Evolutionary conservation across 30 jellyfish, hydroid and myxozoan species (phyloP).

Genomic region (Clytia hemisphaerica): DNA sequence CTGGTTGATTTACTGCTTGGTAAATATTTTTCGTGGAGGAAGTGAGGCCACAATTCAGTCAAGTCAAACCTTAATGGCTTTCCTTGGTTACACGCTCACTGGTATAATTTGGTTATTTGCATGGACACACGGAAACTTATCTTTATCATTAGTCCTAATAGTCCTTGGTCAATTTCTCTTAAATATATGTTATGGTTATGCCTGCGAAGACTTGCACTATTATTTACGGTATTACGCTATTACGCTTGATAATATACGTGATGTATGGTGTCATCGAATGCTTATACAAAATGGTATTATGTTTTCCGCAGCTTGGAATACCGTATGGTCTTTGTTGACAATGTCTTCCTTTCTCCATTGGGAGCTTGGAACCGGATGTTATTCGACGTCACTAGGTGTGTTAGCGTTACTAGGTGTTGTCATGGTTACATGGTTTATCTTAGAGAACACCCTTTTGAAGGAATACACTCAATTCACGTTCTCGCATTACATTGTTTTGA

Average conservation of each 20-base stretch:
- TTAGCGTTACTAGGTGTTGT: slow-evolving; percentile 28
- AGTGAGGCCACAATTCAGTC: slow-evolving; percentile 50
- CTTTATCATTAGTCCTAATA: slow-evolving; percentile 51
- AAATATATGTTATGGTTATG: slow-evolving; percentile 33
- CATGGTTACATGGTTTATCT: slow-evolving; percentile 50
- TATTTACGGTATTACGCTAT: slow-evolving; percentile 16
- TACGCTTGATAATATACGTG: slow-evolving; percentile 17
- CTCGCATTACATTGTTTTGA: slow-evolving; percentile 49
- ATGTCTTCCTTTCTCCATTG: slow-evolving; percentile 35
- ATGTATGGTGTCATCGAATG: slow-evolving; percentile 58
- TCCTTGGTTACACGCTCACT: slow-evolving; percentile 29
- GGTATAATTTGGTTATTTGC: slow-evolving; percentile 46
- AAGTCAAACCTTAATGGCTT: slow-evolving; percentile 29
- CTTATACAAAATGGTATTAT: slow-evolving; percentile 59
- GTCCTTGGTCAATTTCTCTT: slow-evolving; percentile 31
- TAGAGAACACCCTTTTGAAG: slow-evolving; percentile 50
- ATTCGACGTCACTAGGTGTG: slow-evolving; percentile 39
- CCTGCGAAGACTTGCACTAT: slow-evolving; percentile 28
- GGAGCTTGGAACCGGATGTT: slow-evolving; percentile 14
- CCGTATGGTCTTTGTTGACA: slow-evolving; percentile 54
- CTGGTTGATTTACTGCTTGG: slow-evolving; percentile 57
- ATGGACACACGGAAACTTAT: slow-evolving; percentile 50
- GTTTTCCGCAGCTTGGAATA: slow-evolving; percentile 67
- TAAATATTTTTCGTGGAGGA: slow-evolving; percentile 39
- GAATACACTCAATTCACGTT: slow-evolving; percentile 39